Base-by-base conservation (phyloP, 2,113 vertebrate species). In the Paraplagusia blochii region DNA sequence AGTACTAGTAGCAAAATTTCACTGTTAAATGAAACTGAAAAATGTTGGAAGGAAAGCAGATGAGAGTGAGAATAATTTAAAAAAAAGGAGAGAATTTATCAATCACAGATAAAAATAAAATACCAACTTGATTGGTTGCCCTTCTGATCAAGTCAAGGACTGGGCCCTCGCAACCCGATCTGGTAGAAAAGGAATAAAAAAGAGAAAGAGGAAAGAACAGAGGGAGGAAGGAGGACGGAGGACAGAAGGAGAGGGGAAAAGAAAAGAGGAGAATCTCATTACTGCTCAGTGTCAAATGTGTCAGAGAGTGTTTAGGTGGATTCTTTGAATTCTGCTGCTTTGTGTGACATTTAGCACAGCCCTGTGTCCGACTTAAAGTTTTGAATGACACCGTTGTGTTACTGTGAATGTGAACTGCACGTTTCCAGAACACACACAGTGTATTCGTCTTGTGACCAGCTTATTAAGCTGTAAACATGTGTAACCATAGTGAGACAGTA, bases 121-220 rank as follows among this genome's bases (percentile, higher is more conserved):
- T 79, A 81, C 81, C 74, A 81, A 85, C 84, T 88, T 86, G 84
- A 86, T 65, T 80, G 77, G 74, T 84, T 79, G 71, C 72, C 74
- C 76, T 53, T 88, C 80, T 80, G 79, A 88, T 89, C 87, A 91
- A 80, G 88, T 86, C 88, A 88, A 83, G 81, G 83, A 85, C 72
- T 87, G 87, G 81, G 82, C 81, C 78, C 81, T 87, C 64, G 84
- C 84, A 70, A 88, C 85, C 85, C 83, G 87, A 87, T 90, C 89
- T 91, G 86, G 84, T 73, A 84, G 84, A 68, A 64, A 76, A 82
- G 65, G 57, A 81, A 29, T 81, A 74, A 70, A 43, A 60, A 35
- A 51, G 44, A 44, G 34, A 14, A 45, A 45, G 4, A 51, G 22
- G 3, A 58, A 54, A 51, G 48, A 36, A 29, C 45, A 54, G 53